Conservation (phyloP, 2,888 invertebrate genomes). For the Heteromurus nitidus region DNA sequence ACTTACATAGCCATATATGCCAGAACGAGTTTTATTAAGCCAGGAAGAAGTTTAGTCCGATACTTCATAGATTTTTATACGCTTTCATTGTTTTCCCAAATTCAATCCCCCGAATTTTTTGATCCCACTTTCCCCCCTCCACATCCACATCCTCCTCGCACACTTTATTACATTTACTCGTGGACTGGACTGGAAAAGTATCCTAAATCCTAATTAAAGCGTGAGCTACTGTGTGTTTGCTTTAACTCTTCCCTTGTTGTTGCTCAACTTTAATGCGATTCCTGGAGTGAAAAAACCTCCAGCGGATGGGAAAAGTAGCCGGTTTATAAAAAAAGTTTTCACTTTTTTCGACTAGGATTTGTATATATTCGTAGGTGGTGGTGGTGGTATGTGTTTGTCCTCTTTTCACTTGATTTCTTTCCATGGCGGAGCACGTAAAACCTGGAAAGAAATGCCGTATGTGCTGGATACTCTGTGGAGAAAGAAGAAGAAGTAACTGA, state of each 20-base stretch:
- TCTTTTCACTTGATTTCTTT: conserved; percentile 3
- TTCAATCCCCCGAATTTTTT: neutral
- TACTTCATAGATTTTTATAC: no score
- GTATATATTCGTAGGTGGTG: neutral
- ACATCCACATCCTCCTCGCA: conserved; percentile 7
- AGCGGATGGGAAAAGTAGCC: neutral
- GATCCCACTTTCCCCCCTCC: no score
- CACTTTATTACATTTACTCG: conserved; percentile 36
- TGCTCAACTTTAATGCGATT: neutral
- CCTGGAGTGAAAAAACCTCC: no score
- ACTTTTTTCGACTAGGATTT: neutral
- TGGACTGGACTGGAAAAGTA: conserved; percentile 14
- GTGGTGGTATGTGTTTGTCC: neutral
- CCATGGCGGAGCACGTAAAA: neutral
- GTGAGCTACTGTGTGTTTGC: conserved; percentile 10
- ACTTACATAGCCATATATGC: no score
- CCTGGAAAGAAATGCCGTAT: neutral
- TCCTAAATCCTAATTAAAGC: conserved; percentile 59
- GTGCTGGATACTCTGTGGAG: no score
- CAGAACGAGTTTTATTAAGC: no score
- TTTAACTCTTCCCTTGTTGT: conserved; percentile 5
- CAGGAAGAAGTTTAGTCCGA: no score
- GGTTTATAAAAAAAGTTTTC: neutral
- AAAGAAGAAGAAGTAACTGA: no score
- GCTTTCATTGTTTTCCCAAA: neutral